phyloP scores from a whole-genome alignment of 2,797 vertebrate genomes.

The Squalus acanthias region DNA sequence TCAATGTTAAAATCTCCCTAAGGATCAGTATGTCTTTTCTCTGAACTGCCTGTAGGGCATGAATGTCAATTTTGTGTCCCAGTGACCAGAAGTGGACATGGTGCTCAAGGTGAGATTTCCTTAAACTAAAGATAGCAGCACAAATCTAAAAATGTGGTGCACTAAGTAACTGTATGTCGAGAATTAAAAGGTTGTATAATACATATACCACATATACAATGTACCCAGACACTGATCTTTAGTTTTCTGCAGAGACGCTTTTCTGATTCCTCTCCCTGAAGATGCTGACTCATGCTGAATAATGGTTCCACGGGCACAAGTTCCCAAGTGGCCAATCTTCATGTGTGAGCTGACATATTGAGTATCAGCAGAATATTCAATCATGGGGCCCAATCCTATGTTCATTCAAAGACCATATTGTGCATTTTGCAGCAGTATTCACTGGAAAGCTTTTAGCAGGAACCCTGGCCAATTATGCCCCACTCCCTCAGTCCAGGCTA shows the following conservation, averaged over 20 bases:
- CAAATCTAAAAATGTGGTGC: too few species aligned
- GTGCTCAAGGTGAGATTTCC: not conserved
- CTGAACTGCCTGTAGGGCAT: too few species aligned
- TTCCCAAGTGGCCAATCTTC: not conserved
- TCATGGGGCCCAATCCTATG: not conserved
- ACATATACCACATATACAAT: too few species aligned
- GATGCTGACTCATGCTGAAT: not conserved
- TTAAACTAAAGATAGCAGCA: too few species aligned
- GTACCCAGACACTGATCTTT: not conserved
- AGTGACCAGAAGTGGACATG: too few species aligned
- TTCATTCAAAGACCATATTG: not conserved
- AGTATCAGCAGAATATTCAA: not conserved
- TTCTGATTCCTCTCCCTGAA: not conserved
- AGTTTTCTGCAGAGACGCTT: not conserved
- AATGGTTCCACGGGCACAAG: not conserved
- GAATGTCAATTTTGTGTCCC: too few species aligned
- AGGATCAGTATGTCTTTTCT: too few species aligned
- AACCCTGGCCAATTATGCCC: not conserved
- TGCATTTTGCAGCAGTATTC: not conserved
- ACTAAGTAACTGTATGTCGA: too few species aligned
- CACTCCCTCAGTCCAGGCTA: not conserved
- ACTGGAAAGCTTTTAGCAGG: not conserved
- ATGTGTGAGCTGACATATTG: not conserved
- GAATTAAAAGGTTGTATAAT: too few species aligned
- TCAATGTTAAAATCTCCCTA: too few species aligned